These are phyloP conservation scores for Onthophagus taurus DNA, from an alignment of 1,140 invertebrate genomes.

Conservation along the genomic window DNA sequence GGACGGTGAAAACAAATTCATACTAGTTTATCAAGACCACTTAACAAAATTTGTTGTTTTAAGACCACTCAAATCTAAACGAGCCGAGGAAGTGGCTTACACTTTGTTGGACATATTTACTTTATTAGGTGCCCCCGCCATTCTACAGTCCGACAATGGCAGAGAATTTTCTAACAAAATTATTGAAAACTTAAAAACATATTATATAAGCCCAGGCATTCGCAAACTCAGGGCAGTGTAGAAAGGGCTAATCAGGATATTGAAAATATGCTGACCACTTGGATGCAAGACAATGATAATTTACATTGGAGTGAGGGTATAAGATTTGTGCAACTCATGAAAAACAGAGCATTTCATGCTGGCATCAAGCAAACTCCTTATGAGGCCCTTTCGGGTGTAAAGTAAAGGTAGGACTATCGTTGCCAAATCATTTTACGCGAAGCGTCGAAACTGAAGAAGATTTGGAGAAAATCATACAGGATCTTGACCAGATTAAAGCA, in stretches of 20 bases:
- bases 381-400: not conserved
- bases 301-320: constrained; percentile 29
- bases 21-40: too few relatives aligned
- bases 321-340: constrained; percentile 29
- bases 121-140: constrained; percentile 24
- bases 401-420: constrained; percentile 1
- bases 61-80: too few relatives aligned
- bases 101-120: too few relatives aligned
- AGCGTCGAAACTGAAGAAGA: not conserved
- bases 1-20: too few relatives aligned
- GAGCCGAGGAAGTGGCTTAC: too few relatives aligned
- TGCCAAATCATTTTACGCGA: not conserved
- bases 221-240: constrained; percentile 23
- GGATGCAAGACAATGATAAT: constrained; percentile 28
- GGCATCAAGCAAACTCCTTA: too few relatives aligned
- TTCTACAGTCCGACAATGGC: constrained; percentile 33
- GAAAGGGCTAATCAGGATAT: constrained; percentile 32
- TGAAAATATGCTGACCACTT: constrained; percentile 32
- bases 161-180: constrained; percentile 19
- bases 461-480: constrained; percentile 2
- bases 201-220: constrained; percentile 21
- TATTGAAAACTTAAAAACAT: constrained; percentile 10
- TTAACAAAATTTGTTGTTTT: too few relatives aligned
- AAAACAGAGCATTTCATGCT: too few relatives aligned
- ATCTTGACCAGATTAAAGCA: not conserved